phyloP scores from a whole-genome alignment of 2,888 invertebrate genomes.

The Drosophila infuscata region DNA sequence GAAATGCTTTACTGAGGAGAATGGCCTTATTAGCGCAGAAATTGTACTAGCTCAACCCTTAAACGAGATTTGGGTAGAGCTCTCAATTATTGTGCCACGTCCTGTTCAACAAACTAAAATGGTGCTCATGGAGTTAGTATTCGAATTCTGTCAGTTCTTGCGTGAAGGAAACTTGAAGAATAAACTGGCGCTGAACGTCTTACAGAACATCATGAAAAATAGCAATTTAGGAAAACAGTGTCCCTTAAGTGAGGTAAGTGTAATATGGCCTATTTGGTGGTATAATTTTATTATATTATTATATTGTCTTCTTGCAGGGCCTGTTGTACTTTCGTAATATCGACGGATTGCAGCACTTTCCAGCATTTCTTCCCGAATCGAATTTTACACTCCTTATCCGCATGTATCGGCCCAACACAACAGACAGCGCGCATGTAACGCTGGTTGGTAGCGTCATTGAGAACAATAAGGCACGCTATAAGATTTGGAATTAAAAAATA shows the following conservation, averaged over 20 bases:
- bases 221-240: conserved; percentile 30
- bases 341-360: conserved; percentile 14
- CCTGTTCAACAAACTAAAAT: conserved; percentile 20
- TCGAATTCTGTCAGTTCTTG: conserved; percentile 26
- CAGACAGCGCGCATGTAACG: not conserved
- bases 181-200: conserved; percentile 1
- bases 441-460: conserved; percentile 30
- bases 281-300: not conserved
- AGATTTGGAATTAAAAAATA: not conserved
- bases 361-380: conserved; percentile 37
- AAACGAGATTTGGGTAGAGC: not conserved
- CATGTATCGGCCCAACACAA: conserved; percentile 10
- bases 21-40: conserved; percentile 1
- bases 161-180: conserved; percentile 4
- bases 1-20: conserved; percentile 11
- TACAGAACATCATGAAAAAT: conserved; percentile 13
- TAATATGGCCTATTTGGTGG: too few species aligned
- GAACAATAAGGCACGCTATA: conserved; percentile 8
- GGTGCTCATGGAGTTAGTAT: conserved; percentile 15
- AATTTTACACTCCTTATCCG: conserved; percentile 13
- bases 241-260: conserved; percentile 25
- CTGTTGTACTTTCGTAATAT: conserved; percentile 34
- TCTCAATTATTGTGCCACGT: conserved; percentile 20
- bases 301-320: conserved; percentile 19
- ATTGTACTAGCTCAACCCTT: not conserved